A percentile compares a stretch with the other conserved stretches of the same genome.
Conservation (phyloP, 2,888 invertebrate species). For the Lasioglossum leucozonium region DNA sequence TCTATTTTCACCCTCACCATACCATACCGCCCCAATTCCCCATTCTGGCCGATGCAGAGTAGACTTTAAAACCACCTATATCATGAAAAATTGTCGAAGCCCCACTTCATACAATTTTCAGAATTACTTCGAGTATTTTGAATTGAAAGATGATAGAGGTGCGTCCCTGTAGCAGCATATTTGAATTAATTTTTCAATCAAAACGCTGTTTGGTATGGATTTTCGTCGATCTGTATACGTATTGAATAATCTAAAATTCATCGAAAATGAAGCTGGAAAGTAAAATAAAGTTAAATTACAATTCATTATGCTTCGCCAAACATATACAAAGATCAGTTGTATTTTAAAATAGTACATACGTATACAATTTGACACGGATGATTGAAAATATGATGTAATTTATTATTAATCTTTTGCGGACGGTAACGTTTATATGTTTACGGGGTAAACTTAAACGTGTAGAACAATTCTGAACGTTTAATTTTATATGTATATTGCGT, state of each 20-base stretch:
- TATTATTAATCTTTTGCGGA: not conserved
- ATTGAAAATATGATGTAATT: not conserved
- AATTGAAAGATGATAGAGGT: not conserved
- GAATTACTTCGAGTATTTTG: not conserved
- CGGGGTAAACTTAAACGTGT: not conserved
- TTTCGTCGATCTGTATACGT: not conserved
- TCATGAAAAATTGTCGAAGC: not conserved
- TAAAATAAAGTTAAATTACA: not conserved
- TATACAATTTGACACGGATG: not conserved
- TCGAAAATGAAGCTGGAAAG: not conserved
- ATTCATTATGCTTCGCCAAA: not conserved
- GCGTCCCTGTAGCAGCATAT: not conserved
- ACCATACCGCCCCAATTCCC: slow-evolving; percentile 31
- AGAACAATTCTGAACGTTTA: not conserved
- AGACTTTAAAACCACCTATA: slow-evolving; percentile 46
- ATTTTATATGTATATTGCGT: not conserved
- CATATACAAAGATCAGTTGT: not conserved
- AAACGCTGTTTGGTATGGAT: not conserved
- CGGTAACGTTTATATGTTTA: not conserved
- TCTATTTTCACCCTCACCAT: slow-evolving; percentile 38
- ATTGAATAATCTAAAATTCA: not conserved
- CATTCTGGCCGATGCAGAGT: slow-evolving; percentile 13
- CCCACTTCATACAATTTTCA: slow-evolving; percentile 24
- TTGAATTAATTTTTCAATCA: not conserved
- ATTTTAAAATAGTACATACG: not conserved